Conservation (phyloP, 2,888 invertebrate genomes). For the Dolomedes plantarius region DNA sequence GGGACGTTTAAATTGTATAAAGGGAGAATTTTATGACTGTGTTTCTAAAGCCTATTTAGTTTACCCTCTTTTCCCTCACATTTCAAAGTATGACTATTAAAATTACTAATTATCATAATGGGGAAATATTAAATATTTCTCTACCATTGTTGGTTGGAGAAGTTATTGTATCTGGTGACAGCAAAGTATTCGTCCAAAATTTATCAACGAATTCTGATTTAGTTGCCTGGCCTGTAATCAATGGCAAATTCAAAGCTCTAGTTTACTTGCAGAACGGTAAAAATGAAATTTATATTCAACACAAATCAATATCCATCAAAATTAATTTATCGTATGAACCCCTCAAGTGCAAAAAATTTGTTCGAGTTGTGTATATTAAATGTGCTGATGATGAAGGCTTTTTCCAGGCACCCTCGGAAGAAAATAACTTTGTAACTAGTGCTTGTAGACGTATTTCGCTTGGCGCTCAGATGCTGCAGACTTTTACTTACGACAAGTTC, state of each 20-base stretch:
- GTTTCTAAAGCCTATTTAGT: no score
- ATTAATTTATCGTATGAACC: constrained; percentile 81
- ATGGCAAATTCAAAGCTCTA: constrained; percentile 55
- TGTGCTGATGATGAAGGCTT: constrained; percentile 87
- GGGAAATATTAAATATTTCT: constrained; percentile 29
- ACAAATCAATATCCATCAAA: constrained; percentile 74
- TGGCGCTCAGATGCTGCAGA: constrained; percentile 88
- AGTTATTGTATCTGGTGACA: constrained; percentile 76
- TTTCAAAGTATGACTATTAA: constrained; percentile 39
- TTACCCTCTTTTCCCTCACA: no score
- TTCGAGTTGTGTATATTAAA: constrained; percentile 87
- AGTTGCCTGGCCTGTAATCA: constrained; percentile 80
- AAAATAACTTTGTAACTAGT: constrained; percentile 83
- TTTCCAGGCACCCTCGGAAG: constrained; percentile 83
- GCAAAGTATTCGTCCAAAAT: constrained; percentile 99
- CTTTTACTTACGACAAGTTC: constrained; percentile 90
- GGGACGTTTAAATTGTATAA: no score
- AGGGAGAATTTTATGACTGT: no score
- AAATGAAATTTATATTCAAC: constrained; percentile 42
- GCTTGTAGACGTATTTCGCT: constrained; percentile 86
- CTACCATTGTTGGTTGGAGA: constrained; percentile 49
- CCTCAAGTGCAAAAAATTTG: constrained; percentile 81
- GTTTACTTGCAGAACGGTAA: constrained; percentile 38
- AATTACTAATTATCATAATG: constrained; percentile 38
- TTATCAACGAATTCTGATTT: constrained; percentile 98